Conservation (phyloP, 2,113 vertebrate species). For the Pyrgilauda ruficollis region DNA sequence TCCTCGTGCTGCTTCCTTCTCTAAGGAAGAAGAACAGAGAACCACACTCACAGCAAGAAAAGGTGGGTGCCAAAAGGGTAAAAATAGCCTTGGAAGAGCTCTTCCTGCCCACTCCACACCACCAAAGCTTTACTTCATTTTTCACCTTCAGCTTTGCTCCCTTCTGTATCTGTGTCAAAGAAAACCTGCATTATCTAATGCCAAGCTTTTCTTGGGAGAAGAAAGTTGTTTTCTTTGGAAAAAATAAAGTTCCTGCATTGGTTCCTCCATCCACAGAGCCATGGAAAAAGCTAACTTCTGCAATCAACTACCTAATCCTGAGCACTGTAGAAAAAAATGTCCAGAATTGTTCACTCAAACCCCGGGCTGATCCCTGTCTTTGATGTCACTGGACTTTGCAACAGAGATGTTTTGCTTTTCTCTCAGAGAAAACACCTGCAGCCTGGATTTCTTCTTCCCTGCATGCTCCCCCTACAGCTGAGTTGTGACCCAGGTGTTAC, state of each 20-base stretch:
- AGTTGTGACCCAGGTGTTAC: neutral
- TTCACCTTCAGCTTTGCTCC: neutral
- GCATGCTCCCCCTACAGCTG: accelerated
- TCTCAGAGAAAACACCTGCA: neutral
- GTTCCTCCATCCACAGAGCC: neutral
- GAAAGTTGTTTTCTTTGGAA: neutral
- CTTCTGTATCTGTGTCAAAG: neutral
- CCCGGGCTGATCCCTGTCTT: neutral
- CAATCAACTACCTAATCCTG: neutral
- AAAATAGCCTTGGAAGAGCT: slow-evolving; percentile 6
- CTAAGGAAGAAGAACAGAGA: neutral
- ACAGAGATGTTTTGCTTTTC: neutral
- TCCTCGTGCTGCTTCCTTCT: neutral
- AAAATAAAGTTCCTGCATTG: neutral
- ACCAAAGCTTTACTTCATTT: neutral
- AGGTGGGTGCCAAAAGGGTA: neutral
- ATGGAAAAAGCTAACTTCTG: neutral
- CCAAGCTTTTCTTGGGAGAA: neutral
- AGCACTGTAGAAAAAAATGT: neutral
- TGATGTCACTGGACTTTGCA: neutral
- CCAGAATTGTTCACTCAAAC: accelerated
- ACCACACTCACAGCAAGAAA: neutral
- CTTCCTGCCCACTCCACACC: neutral
- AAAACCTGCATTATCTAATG: neutral
- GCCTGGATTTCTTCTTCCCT: neutral